Evolutionary conservation across 2,888 invertebrate genomes (phyloP).

Genomic region (Cacoxenus indagator): DNA sequence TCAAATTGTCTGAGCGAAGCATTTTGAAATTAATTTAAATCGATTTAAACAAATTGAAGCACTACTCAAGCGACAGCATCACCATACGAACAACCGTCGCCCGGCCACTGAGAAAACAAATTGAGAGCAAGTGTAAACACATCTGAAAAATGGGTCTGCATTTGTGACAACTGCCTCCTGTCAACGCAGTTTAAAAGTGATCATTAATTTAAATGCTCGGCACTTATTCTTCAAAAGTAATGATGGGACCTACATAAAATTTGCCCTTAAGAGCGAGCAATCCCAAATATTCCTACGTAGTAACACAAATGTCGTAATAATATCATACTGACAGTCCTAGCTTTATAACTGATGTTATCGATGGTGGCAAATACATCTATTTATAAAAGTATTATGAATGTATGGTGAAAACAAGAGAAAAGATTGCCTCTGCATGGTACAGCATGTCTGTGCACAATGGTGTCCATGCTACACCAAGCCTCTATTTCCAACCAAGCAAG

Average conservation of each 20-base stretch:
- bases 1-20: not conserved
- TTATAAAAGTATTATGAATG: no score
- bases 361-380: no score
- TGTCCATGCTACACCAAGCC: no score
- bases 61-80: conserved; percentile 14
- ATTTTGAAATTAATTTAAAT: conserved; percentile 57
- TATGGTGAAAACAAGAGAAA: no score
- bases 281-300: not conserved
- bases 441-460: no score
- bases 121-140: conserved; percentile 58
- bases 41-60: conserved; percentile 60
- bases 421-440: no score
- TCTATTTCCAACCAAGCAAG: no score
- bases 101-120: conserved; percentile 46
- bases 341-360: no score
- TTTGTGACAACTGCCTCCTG: conserved; percentile 48
- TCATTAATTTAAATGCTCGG: conserved; percentile 58
- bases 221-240: conserved; percentile 1
- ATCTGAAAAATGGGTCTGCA: conserved; percentile 48
- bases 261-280: not conserved
- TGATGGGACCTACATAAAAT: not conserved
- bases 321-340: no score
- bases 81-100: not conserved
- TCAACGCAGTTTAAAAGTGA: conserved; percentile 67
- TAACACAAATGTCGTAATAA: no score